Conservation (phyloP, 2,113 vertebrate species). For the Eidolon helvum region DNA sequence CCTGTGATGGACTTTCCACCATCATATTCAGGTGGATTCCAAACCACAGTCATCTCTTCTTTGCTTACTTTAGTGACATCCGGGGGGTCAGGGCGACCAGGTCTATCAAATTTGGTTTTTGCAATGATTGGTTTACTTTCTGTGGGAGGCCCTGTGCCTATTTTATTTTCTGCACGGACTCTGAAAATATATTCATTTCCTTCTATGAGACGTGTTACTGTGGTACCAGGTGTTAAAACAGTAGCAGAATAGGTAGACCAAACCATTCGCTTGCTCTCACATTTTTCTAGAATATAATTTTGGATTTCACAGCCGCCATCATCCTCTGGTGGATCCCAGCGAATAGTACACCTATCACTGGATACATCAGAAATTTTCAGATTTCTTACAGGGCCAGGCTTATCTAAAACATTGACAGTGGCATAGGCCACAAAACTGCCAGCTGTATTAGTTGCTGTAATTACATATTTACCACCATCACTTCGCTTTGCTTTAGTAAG, state of each 20-base stretch:
- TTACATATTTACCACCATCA: constrained; percentile 94
- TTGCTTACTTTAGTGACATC: constrained; percentile 94
- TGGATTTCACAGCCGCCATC: constrained; percentile 98
- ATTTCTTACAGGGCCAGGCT: constrained; percentile 92
- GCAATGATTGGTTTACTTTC: constrained; percentile 93
- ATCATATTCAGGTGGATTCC: constrained; percentile 94
- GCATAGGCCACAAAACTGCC: constrained; percentile 92
- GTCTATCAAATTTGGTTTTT: constrained; percentile 93
- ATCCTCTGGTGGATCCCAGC: constrained; percentile 96
- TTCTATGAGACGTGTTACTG: constrained; percentile 95
- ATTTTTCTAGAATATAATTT: constrained; percentile 99
- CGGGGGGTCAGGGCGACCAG: constrained; percentile 92
- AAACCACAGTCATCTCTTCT: constrained; percentile 96
- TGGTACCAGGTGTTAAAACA: constrained; percentile 89
- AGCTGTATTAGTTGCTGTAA: constrained; percentile 92
- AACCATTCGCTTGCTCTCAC: constrained; percentile 96
- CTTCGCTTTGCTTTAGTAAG: constrained; percentile 89
- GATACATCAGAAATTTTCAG: constrained; percentile 93
- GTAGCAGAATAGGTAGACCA: constrained; percentile 96
- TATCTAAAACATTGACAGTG: constrained; percentile 94
- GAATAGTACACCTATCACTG: constrained; percentile 92
- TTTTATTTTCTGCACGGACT: constrained; percentile 98
- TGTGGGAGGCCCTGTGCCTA: constrained; percentile 96
- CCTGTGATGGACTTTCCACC: constrained; percentile 97
- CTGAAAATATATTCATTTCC: constrained; percentile 98